A percentile compares a stretch with the other conserved stretches of the same genome.
Conservation (phyloP, 2,797 vertebrate species). For the Momotus momota region DNA sequence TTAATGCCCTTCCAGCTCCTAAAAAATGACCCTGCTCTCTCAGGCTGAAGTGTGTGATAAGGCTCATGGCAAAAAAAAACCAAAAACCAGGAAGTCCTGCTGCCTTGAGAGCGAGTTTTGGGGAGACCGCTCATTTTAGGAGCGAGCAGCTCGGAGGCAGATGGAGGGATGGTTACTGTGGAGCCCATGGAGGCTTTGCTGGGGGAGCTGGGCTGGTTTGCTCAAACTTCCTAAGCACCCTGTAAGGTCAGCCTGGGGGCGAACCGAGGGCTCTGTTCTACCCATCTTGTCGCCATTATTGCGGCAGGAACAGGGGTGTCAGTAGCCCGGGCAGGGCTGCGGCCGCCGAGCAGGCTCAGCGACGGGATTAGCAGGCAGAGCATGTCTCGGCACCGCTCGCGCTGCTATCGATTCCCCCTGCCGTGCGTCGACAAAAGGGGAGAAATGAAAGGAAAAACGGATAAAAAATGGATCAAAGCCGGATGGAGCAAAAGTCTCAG, state of each 20-base stretch:
- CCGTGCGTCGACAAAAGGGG: constrained; percentile 37
- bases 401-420: constrained; percentile 45
- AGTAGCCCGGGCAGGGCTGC: not conserved
- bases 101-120: not conserved
- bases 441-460: constrained; percentile 67
- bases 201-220: not conserved
- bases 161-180: accelerated
- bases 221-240: not conserved
- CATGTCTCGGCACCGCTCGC: constrained; percentile 13
- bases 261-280: accelerated
- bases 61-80: not conserved
- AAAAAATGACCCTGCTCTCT: not conserved
- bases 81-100: not conserved
- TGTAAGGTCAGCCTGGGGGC: accelerated
- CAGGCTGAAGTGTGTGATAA: not conserved
- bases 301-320: accelerated
- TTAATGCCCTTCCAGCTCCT: not conserved
- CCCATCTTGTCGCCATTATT: not conserved
- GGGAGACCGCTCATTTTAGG: not conserved
- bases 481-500: constrained; percentile 22
- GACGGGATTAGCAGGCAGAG: constrained; percentile 28
- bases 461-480: constrained; percentile 76
- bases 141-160: not conserved
- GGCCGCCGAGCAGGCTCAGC: not conserved
- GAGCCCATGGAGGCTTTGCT: not conserved